Conservation (phyloP, 2,888 invertebrate species). For the Syrphus vitripennis region DNA sequence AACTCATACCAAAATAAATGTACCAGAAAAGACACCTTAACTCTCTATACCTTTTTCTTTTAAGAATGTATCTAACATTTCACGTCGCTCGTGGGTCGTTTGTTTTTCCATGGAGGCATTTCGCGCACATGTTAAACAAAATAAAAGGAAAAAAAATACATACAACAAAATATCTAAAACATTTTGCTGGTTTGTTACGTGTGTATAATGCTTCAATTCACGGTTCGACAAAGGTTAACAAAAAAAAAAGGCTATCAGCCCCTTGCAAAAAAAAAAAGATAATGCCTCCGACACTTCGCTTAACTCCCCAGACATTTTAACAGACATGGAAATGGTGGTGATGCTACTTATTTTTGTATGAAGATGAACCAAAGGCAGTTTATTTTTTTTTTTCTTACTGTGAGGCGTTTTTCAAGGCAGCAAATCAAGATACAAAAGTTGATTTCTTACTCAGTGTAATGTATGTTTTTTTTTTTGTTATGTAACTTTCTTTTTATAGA, state of each 20-base stretch:
- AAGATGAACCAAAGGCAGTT: not conserved
- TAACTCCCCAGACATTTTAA: constrained; percentile 6
- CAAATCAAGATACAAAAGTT: constrained; percentile 14
- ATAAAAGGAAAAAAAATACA: not conserved
- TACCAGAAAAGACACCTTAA: not conserved
- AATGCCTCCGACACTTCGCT: constrained; percentile 1
- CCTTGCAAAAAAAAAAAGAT: not conserved
- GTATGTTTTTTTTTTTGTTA: no score
- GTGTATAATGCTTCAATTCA: constrained; percentile 18
- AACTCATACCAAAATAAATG: not conserved
- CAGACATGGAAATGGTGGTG: not conserved
- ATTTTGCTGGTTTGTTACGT: constrained; percentile 19
- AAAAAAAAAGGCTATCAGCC: not conserved
- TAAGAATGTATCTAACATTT: not conserved
- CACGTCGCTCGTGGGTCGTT: not conserved
- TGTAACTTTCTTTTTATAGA: not conserved
- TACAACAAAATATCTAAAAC: not conserved
- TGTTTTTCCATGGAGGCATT: not conserved
- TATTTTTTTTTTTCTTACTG: not conserved
- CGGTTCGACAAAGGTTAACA: constrained; percentile 1
- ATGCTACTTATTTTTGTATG: not conserved
- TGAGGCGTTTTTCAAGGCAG: not conserved
- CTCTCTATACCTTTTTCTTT: not conserved
- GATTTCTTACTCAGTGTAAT: not conserved
- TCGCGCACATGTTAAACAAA: not conserved